Evolutionary conservation across 2,888 invertebrate genomes (phyloP).

Genomic region (Drosophila flavopinicola): DNA sequence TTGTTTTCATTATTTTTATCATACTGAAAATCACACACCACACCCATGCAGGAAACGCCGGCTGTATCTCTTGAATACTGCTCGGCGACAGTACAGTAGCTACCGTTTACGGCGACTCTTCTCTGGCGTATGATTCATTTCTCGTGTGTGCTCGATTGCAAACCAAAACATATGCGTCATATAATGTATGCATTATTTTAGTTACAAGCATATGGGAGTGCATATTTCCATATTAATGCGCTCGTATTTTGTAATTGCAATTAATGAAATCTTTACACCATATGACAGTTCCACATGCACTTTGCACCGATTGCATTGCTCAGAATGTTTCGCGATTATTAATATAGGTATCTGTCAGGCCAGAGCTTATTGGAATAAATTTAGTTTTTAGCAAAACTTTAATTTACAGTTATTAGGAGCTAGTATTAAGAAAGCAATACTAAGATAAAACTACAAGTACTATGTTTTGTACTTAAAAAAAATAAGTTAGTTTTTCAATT

Average conservation of each 20-base stretch:
- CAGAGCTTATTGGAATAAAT: constrained; percentile 16
- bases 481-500: no score
- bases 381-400: background rate
- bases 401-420: background rate
- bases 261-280: constrained; percentile 67
- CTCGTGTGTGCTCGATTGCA: constrained; percentile 32
- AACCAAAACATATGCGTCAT: constrained; percentile 76
- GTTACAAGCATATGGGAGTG: constrained; percentile 20
- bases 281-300: constrained; percentile 50
- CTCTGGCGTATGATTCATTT: constrained; percentile 54
- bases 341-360: constrained; percentile 13
- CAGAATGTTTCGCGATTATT: constrained; percentile 37
- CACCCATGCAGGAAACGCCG: constrained; percentile 57
- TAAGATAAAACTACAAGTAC: no score
- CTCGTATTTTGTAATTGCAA: constrained; percentile 67
- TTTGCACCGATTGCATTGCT: constrained; percentile 36
- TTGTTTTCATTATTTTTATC: constrained; percentile 50
- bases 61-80: constrained; percentile 44
- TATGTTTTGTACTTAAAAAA: no score
- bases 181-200: constrained; percentile 13
- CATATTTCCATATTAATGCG: constrained; percentile 18
- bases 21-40: constrained; percentile 23
- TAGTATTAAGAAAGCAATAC: no score
- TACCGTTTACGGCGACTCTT: constrained; percentile 8
- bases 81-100: constrained; percentile 50